Evolutionary conservation across 2,797 vertebrate genomes (phyloP).

Genomic region (Smutsia gigantea): DNA sequence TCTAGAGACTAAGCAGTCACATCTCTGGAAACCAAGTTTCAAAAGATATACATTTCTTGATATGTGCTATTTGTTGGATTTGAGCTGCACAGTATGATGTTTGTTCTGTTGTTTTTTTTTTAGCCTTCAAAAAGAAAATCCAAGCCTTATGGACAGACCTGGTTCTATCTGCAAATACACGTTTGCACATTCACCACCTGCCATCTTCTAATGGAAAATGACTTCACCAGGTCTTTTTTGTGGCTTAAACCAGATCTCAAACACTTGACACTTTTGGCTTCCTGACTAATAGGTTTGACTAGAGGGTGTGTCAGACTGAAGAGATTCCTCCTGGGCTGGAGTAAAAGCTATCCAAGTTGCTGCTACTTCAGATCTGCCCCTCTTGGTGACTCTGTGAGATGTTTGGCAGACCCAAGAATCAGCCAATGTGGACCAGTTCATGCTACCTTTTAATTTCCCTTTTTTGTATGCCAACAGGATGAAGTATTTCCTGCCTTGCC

Average conservation of each 20-base stretch:
- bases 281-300: not conserved
- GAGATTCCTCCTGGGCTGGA: not conserved
- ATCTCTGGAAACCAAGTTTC: not conserved
- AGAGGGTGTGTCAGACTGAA: not conserved
- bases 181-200: not conserved
- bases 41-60: not conserved
- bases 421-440: not conserved
- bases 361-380: not conserved
- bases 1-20: not conserved
- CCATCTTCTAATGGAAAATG: conserved; percentile 46
- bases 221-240: not conserved
- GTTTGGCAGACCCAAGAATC: conserved; percentile 30
- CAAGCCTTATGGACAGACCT: not conserved
- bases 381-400: not conserved
- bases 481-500: conserved; percentile 61
- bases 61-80: not conserved
- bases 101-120: not conserved
- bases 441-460: conserved; percentile 55
- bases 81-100: not conserved
- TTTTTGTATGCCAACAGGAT: conserved; percentile 43
- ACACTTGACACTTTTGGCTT: not conserved
- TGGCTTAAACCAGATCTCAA: conserved; percentile 31
- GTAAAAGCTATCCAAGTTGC: not conserved
- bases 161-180: not conserved
- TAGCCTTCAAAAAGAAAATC: conserved; percentile 2